phyloP scores from a whole-genome alignment of 2,797 vertebrate species.

The Columba guinea region DNA sequence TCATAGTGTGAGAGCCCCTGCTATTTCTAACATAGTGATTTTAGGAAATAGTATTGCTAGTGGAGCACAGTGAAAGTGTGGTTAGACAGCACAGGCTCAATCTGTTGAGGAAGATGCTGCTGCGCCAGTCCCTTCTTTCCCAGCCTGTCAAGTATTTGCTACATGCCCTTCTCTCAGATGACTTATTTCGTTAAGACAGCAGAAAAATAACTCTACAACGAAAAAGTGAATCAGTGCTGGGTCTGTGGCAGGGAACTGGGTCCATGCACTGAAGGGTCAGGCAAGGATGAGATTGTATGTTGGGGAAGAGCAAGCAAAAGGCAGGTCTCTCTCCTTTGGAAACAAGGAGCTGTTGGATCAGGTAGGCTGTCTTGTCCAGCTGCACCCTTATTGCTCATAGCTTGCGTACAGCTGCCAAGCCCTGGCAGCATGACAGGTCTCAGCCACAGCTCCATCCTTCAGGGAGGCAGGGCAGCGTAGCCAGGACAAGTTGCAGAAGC shows the following conservation, averaged over 20 bases:
- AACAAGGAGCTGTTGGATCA: neutral
- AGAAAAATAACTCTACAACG: neutral
- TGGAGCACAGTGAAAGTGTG: neutral
- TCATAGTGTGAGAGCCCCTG: fast-evolving
- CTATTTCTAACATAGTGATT: neutral
- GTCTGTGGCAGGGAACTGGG: neutral
- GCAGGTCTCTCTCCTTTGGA: neutral
- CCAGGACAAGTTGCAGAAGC: neutral
- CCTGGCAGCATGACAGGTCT: neutral
- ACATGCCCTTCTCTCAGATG: neutral
- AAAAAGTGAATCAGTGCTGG: neutral
- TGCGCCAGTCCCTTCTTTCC: neutral
- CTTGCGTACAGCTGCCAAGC: neutral
- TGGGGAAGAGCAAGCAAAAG: neutral
- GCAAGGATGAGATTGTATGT: fast-evolving
- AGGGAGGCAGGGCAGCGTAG: neutral
- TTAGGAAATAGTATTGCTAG: neutral
- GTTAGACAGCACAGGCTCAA: neutral
- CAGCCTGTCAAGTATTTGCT: neutral
- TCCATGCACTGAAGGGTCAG: neutral
- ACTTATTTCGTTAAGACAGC: neutral
- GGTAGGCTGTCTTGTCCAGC: neutral
- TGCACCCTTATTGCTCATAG: neutral
- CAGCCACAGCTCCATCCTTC: neutral
- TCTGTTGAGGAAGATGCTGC: neutral